Base-by-base conservation (phyloP, 2,113 vertebrate genomes). In the Corapipo altera region DNA sequence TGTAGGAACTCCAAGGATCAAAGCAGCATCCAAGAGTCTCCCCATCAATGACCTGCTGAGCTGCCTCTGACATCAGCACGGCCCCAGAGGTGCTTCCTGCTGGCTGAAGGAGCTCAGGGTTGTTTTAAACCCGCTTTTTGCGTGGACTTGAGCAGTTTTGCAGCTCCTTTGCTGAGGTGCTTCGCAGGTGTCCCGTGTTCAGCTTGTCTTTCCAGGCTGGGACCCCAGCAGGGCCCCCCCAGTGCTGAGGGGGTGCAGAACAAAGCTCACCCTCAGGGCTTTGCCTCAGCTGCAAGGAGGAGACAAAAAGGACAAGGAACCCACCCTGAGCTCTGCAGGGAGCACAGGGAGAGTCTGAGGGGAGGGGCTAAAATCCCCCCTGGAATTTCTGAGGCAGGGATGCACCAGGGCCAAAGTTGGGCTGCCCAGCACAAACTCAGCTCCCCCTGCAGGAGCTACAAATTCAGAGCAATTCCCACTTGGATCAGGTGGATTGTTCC, bases 341-440 rank as follows among this genome's bases (percentile, higher is more conserved):
- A 35, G 57, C 0, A 1, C 16, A 27, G 27, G 46, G 30, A 66
- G 20, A 73, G 15, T 12, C 19, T 3, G 39, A 52, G 44, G 23
- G 65, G 16, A 26, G 2, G 1, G 11, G 11, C 7, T 33, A 4
- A 30, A 73, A 1, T 12, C 24, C 2, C 23, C 12, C 8, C 16
- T 11, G 32, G 44, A 72, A 79, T 5, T 72, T 8, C 14, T 11
- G 41, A 54, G 15, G 43, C 57, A 61, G 35, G 6, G 72, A 66
- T 4, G 32, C 9, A 52, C 3, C 2, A 0, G 37, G 71, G 20
- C 51, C 58, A 58, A 84, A 74, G 16, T 15, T 33, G 22, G 21
- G 9, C 24, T 15, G 19, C 23, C 4, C 14, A 30, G 15, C 23
- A n/a, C 39, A 49, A 46, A 66, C 41, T 15, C 9, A 8, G 2